Evolutionary conservation across 2,113 vertebrate species (phyloP).

Genomic region (Epinephelus moara): DNA sequence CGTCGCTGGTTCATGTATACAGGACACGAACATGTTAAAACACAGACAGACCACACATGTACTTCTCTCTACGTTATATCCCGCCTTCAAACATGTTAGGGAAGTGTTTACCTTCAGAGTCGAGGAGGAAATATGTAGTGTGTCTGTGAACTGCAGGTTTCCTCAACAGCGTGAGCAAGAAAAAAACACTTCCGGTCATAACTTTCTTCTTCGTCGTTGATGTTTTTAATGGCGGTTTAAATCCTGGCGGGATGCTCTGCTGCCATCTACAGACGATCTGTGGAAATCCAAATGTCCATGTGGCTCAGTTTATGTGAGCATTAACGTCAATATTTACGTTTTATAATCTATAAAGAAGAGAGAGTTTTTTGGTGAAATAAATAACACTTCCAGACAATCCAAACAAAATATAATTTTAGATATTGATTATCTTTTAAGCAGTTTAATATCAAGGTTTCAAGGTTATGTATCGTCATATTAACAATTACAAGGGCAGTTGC

Average conservation of each 20-base stretch:
- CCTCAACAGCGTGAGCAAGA: conserved; percentile 60
- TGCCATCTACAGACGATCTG: conserved; percentile 12
- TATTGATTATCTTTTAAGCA: no score
- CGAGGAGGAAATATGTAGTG: conserved; percentile 41
- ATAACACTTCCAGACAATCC: no score
- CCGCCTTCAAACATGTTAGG: fast-evolving
- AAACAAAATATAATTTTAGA: no score
- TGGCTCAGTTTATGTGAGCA: no score
- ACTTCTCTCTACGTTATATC: neutral
- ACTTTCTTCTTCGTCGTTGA: conserved; percentile 60
- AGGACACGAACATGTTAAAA: neutral
- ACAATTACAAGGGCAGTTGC: no score
- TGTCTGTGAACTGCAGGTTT: conserved; percentile 42
- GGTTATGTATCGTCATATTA: no score
- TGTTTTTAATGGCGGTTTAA: neutral
- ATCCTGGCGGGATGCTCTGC: neutral
- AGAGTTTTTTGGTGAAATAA: no score
- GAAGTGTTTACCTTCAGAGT: conserved; percentile 59
- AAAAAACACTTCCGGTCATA: conserved; percentile 71
- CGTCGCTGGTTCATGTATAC: neutral
- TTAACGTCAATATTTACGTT: no score
- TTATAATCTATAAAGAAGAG: no score
- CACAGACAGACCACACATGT: fast-evolving
- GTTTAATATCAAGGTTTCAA: no score
- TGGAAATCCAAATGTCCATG: neutral